Evolutionary conservation across 23 tunicate species (phyloP).

Genomic region (Ascidia mentula): DNA sequence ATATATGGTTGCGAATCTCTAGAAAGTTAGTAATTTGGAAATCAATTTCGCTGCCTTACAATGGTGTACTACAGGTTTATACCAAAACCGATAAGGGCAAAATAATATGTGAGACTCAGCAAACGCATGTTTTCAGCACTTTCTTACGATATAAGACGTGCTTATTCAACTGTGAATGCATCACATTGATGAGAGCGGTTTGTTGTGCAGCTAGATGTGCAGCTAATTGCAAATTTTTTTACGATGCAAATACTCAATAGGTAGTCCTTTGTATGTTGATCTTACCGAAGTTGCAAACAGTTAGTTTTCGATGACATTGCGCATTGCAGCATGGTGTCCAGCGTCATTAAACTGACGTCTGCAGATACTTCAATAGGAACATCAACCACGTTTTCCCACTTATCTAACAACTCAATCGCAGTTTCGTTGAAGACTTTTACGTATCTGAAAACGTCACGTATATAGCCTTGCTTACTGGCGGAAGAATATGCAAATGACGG

Average conservation of each 20-base stretch:
- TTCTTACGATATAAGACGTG: no score
- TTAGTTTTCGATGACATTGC: constrained; percentile 58
- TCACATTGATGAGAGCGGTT: no score
- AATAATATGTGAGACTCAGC: no score
- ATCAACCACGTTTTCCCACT: constrained; percentile 20
- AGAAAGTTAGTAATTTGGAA: background rate
- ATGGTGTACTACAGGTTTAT: no score
- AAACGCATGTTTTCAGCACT: no score
- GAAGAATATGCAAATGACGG: background rate
- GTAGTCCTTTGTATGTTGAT: background rate
- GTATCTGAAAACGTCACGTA: constrained; percentile 28
- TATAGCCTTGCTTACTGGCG: background rate
- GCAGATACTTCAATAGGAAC: constrained; percentile 30
- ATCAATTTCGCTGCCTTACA: background rate
- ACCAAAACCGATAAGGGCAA: no score
- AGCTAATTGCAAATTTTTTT: no score
- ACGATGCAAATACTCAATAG: no score
- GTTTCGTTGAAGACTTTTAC: constrained; percentile 30
- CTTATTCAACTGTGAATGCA: no score
- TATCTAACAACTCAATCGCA: constrained; percentile 24
- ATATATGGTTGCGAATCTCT: constrained; percentile 11
- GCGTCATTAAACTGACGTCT: constrained; percentile 54
- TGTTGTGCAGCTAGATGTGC: no score
- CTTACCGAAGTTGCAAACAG: constrained; percentile 34
- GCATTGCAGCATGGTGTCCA: constrained; percentile 76